Percentiles rank a stretch among this genome's conserved stretches.
Evolutionary conservation across 2,113 vertebrate genomes (phyloP).

Genomic region (Gasterosteus nipponicus): DNA sequence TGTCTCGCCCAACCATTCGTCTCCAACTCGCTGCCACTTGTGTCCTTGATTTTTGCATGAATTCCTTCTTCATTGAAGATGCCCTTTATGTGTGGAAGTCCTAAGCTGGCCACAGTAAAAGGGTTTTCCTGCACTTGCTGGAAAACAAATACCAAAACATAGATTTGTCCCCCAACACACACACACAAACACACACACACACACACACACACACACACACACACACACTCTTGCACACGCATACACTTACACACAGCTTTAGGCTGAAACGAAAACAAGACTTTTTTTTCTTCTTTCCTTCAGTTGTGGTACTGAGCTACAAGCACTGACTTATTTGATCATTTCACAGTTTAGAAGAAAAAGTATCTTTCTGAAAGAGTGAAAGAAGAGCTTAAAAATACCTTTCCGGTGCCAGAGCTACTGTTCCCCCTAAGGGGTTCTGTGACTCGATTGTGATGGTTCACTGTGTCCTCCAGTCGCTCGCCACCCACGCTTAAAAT

Average conservation of each 20-base stretch:
- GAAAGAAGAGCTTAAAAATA: constrained; percentile 49
- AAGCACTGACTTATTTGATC: constrained; percentile 58
- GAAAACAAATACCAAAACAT: constrained; percentile 60
- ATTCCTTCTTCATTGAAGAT: constrained; percentile 69
- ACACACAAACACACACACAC: constrained; percentile 16
- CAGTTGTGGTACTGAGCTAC: constrained; percentile 39
- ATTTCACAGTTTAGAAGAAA: constrained; percentile 58
- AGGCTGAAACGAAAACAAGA: constrained; percentile 35
- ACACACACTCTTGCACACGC: background rate
- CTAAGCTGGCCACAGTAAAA: constrained; percentile 67
- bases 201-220: background rate
- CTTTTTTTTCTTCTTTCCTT: background rate
- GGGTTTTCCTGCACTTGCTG: constrained; percentile 73
- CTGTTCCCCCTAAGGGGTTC: constrained; percentile 34
- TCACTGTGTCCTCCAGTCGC: constrained; percentile 42
- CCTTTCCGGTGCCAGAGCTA: constrained; percentile 39
- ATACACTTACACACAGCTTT: constrained; percentile 9
- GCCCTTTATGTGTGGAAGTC: constrained; percentile 55
- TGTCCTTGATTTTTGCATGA: constrained; percentile 74
- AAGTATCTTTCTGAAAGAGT: constrained; percentile 36
- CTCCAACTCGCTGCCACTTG: constrained; percentile 52
- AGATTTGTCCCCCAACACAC: constrained; percentile 26
- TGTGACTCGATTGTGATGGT: constrained; percentile 28
- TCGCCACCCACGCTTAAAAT: constrained; percentile 50
- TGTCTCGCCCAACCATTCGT: constrained; percentile 31